Evolutionary conservation across 2,797 vertebrate genomes (phyloP), one percentile per base, ranked within the genome.

Genomic region (Acropternis orthonyx): DNA sequence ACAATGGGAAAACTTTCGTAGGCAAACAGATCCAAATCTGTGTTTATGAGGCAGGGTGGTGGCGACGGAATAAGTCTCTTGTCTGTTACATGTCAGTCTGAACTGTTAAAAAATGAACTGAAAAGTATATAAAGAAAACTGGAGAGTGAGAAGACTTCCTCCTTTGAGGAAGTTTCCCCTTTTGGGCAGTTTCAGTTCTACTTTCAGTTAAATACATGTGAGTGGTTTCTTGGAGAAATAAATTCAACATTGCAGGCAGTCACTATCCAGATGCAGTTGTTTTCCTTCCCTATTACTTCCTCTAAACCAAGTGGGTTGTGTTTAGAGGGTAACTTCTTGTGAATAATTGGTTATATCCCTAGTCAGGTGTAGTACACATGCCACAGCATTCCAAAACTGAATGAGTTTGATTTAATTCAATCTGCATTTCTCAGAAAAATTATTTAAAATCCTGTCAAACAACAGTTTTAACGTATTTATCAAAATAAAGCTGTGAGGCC

Each of bases 391-490:
- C 65, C 39, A 63, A 52, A 26, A 55, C 28, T 77, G 74, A 67
- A 68, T 43, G 18, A 79, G 9, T 62, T 84, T 89, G 76, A 94
- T 87, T 96, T 79, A 78, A 94, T 94, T 91, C n/a, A 74, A 91
- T 79, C 22, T 85, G 14, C 27, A 44, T 81, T 96, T 97, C 62
- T 95, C n/a, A 91, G 16, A 76, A 54, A 52, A 44, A n/a, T 18
- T 4, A 49, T 44, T 58, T n/a, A 43, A 46, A 96, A 80, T 17
- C 5, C 61, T 68, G 27, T 96, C 46, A 90, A 88, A 91, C 20
- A 77, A 55, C 14, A 65, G 61, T 96, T 93, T 66, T 44, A 65
- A 81, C 74, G 32, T 94, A 74, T 95, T 95, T 95, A 80, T 95
- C 76, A 80, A 92, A 93, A 88, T 61, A 89, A 86, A 92, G 71